A percentile compares a stretch with the other conserved stretches of the same genome.
Evolutionary conservation across 2,888 invertebrate species (phyloP).

Genomic region (Lasioglossum oenotherae): DNA sequence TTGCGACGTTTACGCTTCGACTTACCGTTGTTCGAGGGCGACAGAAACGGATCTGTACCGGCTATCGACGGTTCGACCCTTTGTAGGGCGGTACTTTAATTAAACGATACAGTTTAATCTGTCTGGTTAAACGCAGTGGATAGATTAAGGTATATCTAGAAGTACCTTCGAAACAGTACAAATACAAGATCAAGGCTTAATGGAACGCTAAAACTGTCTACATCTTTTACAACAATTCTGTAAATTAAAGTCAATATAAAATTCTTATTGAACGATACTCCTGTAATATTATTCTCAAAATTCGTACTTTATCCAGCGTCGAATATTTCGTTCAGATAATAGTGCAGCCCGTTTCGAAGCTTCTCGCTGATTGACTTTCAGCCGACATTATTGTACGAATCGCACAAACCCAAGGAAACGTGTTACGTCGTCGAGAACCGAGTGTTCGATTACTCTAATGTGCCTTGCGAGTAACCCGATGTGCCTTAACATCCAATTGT

Average conservation of each 20-base stretch:
- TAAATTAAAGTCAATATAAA: neutral
- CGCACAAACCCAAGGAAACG: conserved; percentile 55
- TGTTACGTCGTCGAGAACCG: conserved; percentile 24
- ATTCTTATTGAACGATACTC: neutral
- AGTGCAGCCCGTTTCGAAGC: conserved; percentile 16
- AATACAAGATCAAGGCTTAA: neutral
- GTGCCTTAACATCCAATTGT: conserved; percentile 59
- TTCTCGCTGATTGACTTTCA: conserved; percentile 40
- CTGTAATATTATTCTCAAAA: neutral
- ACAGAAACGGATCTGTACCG: neutral
- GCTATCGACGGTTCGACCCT: neutral
- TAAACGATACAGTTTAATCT: neutral
- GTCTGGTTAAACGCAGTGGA: neutral
- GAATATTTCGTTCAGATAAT: neutral
- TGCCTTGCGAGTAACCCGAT: conserved; percentile 55
- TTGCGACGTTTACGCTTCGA: conserved; percentile 4
- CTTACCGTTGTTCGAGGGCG: conserved; percentile 2
- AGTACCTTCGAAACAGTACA: conserved; percentile 1
- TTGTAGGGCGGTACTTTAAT: neutral
- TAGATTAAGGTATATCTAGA: neutral
- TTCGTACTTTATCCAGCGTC: neutral
- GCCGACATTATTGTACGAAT: conserved; percentile 52
- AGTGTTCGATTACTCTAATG: conserved; percentile 25
- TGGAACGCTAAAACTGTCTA: neutral
- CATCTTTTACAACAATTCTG: neutral